Evolutionary conservation across 2,888 invertebrate genomes (phyloP).

Genomic region (Tanytarsus gracilentus): DNA sequence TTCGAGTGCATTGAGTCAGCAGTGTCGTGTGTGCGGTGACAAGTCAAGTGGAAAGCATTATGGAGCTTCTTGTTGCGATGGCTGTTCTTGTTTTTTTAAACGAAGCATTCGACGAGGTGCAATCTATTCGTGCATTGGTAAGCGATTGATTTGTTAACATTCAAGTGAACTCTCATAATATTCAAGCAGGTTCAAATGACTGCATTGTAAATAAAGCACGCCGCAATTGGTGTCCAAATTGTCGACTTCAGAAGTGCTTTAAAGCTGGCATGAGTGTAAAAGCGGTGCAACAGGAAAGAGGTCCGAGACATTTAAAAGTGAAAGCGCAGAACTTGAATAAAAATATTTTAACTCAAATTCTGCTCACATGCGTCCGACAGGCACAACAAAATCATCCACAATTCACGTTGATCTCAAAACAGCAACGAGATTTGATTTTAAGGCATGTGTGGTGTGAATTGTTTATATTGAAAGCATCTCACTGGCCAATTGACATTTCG

Average conservation of each 20-base stretch:
- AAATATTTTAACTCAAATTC: conserved; percentile 51
- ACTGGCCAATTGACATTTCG: conserved; percentile 48
- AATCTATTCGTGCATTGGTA: conserved; percentile 68
- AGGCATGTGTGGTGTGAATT: conserved; percentile 50
- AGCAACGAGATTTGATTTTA: conserved; percentile 50
- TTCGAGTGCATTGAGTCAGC: no score
- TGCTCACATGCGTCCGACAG: conserved; percentile 49
- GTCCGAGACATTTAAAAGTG: conserved; percentile 52
- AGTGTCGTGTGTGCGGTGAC: conserved; percentile 74
- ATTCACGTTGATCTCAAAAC: conserved; percentile 45
- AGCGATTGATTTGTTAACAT: conserved; percentile 34
- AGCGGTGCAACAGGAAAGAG: conserved; percentile 80
- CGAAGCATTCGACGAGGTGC: conserved; percentile 66
- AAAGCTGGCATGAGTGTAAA: conserved; percentile 67
- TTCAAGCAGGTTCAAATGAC: conserved; percentile 56
- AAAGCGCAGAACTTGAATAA: no score
- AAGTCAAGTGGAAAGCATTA: conserved; percentile 77
- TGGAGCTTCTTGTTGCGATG: conserved; percentile 77
- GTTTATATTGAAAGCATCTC: conserved; percentile 50
- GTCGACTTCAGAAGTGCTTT: conserved; percentile 69
- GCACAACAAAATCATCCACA: conserved; percentile 49
- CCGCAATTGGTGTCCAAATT: conserved; percentile 81
- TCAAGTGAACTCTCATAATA: neutral
- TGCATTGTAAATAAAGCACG: conserved; percentile 73
- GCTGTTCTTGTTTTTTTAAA: conserved; percentile 85